Conservation (phyloP, 2,113 vertebrate genomes). For the Ahaetulla prasina region DNA sequence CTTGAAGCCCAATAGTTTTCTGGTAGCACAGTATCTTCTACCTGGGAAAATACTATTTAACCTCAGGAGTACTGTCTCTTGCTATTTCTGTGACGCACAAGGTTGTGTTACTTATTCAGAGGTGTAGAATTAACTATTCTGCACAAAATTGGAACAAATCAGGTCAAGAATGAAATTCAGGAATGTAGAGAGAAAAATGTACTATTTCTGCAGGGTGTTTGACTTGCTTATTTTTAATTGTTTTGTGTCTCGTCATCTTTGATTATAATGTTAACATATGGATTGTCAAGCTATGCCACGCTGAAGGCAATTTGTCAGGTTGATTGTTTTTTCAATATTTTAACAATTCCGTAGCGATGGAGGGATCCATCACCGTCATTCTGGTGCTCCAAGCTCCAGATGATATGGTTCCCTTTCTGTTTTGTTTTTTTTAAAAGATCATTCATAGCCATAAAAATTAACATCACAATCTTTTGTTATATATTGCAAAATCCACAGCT, state of each 20-base stretch:
- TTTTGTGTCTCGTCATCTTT: background rate
- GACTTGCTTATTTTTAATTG: background rate
- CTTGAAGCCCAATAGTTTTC: background rate
- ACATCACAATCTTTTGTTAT: background rate
- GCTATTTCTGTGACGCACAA: background rate
- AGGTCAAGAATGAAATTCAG: background rate
- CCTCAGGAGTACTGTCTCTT: background rate
- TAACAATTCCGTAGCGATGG: background rate
- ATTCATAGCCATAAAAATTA: background rate
- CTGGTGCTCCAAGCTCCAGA: background rate
- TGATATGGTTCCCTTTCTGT: rapidly evolving
- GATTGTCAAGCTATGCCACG: background rate
- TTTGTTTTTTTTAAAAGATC: background rate
- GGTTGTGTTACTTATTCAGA: background rate
- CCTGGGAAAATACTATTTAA: background rate
- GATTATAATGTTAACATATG: background rate
- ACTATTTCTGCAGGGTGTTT: background rate
- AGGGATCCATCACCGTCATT: background rate
- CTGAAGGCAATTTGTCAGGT: background rate
- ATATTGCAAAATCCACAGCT: background rate
- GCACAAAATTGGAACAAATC: background rate
- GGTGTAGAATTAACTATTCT: background rate
- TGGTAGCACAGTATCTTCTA: background rate
- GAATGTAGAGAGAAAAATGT: background rate
- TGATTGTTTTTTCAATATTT: background rate